Base-by-base conservation (phyloP, 2,888 invertebrate species). In the Ypsolopha scabrella region DNA sequence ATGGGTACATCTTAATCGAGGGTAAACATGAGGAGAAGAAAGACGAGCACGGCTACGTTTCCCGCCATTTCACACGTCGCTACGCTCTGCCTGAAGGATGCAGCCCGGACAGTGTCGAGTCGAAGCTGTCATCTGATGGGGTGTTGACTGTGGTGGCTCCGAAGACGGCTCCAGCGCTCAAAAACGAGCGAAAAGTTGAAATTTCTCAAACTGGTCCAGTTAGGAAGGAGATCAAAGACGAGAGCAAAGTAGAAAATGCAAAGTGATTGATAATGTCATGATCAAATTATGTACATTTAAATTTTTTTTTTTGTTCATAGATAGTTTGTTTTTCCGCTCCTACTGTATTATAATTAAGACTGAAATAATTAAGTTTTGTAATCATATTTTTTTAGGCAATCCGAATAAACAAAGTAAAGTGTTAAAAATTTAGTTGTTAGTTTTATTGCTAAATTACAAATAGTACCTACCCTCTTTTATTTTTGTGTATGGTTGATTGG, bases 1-100 rank as follows among this genome's bases (percentile, higher is more conserved):
- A 92, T 50, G 88, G 90, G 48, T 86, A 76, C 48, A 86, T 94
- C 9, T 82, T 93, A 4, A 80, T 93, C 7, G 93, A 94, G 67
- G 93, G 91, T 0, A 92, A 91, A 64, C 94, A 94, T 60, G 92
- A 92, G 59, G 93, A 94, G 63, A 90, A 90, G 60, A 87, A 90
- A 54, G 93, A 93, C 59, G 90, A 91, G 33, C 91, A 92, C 60
- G 93, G 93, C 0, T 90, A 82, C 58, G 88, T 93, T 50, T 90
- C 92, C 0, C 86, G 92, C 13, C 91, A 94, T 58, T 92, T 94
- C 61, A 86, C 89, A 7, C 87, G 94, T 14, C 88, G 91, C 50
- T 94, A 94, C 65, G 72, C 88, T 6, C 68, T 94, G 45, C 94
- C 94, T 2, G 88, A 91, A 58, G 91, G 90, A 11, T 91, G 91